Base-by-base conservation (phyloP, 1,140 invertebrate species). In the Chironomus striatipennis region DNA sequence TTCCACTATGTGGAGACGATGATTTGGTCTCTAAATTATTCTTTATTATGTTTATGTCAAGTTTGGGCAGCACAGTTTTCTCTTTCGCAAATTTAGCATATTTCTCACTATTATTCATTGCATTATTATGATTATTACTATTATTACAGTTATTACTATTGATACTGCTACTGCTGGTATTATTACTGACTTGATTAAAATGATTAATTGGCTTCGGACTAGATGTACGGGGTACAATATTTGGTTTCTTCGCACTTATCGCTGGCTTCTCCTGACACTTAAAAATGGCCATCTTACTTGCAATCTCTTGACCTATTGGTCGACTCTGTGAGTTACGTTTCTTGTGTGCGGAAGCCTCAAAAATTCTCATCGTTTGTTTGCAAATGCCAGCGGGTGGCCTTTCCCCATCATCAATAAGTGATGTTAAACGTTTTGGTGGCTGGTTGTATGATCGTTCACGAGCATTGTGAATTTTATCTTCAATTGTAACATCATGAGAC, bases 381-480 rank as follows among this genome's bases (percentile, higher is more conserved):
- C 95, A 93, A 72, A 93, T 87, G 86, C 95, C 93, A 0, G 90
- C 89, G 2, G 92, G 92, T 2, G 93, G 93, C 18, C 93, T 86
- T 77, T 95, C 93, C 0, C 88, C 89, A 65, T 93, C 91, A 75
- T 89, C 89, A 74, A 92, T 85, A n/a, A 92, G 82, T 1, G 90
- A 90, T 73, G 86, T 85, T 20, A 90, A 85, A 18, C 90, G 84
- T 76, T 89, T 89, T 12, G 90, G 90, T 18, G 84, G 84, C 42
- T 78, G 76, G 8, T 78, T 65, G 74, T 81, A 79, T 10, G 78
- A 80, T 76, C 76, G 81, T 77, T 79, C 79, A 73, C 77, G 78
- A 77, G 79, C 82, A 79, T 78, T 78, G 42, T 75, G 75, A 18
- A 79, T 83, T 78, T 82, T 84, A 76, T 82, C 80, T 76, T 82